Conservation (phyloP, 2,113 vertebrate species). For the Grantiella picta region DNA sequence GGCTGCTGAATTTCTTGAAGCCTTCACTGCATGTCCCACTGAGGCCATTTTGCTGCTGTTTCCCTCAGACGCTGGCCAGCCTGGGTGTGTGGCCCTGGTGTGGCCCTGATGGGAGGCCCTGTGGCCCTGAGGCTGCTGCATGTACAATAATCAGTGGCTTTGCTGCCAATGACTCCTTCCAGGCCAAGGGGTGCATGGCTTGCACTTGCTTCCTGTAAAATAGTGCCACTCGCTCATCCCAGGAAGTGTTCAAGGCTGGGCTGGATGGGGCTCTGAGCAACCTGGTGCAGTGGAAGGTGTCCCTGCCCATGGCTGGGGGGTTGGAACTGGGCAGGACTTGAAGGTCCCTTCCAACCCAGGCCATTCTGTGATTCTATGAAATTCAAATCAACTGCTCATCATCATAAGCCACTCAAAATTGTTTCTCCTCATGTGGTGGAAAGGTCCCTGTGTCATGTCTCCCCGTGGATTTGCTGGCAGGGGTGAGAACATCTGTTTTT, state of each 20-base stretch:
- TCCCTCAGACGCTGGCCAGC: not conserved
- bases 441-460: not conserved
- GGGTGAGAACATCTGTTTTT: not conserved
- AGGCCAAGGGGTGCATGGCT: not conserved
- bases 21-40: not conserved
- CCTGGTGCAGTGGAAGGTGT: not conserved
- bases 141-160: not conserved
- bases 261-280: not conserved
- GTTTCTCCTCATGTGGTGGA: not conserved
- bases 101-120: rapidly evolving
- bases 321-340: not conserved
- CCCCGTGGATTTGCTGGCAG: not conserved
- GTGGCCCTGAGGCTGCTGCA: not conserved
- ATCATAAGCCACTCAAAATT: not conserved
- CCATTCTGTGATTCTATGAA: not conserved
- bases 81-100: not conserved
- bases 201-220: not conserved
- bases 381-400: not conserved
- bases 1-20: not conserved
- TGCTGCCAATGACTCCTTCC: not conserved
- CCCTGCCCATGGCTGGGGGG: not conserved
- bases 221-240: not conserved
- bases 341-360: not conserved
- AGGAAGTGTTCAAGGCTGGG: not conserved
- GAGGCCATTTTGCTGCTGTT: not conserved